phyloP scores from a whole-genome alignment of 2,797 vertebrate species.

The Periparus ater region DNA sequence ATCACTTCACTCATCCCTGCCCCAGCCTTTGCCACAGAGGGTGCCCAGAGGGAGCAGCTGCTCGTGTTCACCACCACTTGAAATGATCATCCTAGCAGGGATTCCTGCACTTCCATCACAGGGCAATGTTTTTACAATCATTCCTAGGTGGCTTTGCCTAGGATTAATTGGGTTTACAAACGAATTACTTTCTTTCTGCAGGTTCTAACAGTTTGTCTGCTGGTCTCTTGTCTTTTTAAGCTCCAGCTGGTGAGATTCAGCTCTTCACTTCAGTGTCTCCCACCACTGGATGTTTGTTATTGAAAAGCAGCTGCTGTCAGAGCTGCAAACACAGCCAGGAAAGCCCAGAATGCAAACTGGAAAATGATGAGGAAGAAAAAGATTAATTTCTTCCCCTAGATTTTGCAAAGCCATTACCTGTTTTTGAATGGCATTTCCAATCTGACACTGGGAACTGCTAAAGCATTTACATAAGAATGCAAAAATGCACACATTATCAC shows the following conservation, averaged over 20 bases:
- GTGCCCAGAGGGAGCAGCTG: background rate
- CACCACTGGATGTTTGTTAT: background rate
- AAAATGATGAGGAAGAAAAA: conserved; percentile 15
- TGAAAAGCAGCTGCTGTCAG: background rate
- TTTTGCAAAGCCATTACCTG: conserved; percentile 54
- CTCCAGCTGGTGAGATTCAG: background rate
- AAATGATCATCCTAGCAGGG: background rate
- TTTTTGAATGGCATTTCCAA: conserved; percentile 63
- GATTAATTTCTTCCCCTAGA: conserved; percentile 46
- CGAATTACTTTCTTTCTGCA: background rate
- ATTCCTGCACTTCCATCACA: background rate
- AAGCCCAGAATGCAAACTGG: conserved; percentile 22
- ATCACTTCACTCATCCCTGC: background rate
- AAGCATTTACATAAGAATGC: conserved; percentile 70
- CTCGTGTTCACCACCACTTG: fast-evolving
- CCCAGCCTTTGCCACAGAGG: fast-evolving
- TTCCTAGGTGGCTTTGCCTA: background rate
- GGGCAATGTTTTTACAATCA: background rate
- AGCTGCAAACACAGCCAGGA: conserved; percentile 7
- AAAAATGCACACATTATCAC: conserved; percentile 71
- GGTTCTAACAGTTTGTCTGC: background rate
- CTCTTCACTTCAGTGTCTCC: background rate
- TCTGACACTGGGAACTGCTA: conserved; percentile 22
- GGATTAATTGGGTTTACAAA: background rate
- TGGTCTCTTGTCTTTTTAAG: background rate